Base-by-base conservation (phyloP, 2,888 invertebrate genomes). In the Cactoblastis cactorum region DNA sequence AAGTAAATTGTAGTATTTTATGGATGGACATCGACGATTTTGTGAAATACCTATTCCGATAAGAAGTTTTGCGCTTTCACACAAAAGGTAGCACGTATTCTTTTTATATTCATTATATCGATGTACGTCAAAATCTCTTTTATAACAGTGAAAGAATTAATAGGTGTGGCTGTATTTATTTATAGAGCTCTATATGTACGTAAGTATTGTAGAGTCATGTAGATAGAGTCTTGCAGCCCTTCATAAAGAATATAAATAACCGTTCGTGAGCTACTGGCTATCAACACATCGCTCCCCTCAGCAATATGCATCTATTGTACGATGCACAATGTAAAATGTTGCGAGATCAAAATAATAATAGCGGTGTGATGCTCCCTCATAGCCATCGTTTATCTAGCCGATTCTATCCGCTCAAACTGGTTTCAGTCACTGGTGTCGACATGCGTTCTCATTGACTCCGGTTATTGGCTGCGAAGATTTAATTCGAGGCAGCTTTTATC, bases 391-490 rank as follows among this genome's bases (percentile, higher is more conserved):
- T 56, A 58, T 65, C 72, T 69, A 74, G 65, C 56, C 57, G 62
- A 56, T 57, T 65, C 72, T 69, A 73, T 64, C 56, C 57, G 62
- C 56, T 56, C 59, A 61, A 73, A 78, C 73, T 71, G 69, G 74
- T 75, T 76, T 57, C 45, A 51, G 61, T 62, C 62, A 53, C 48
- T 43, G 43, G 69, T 71, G 72, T 67, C 61, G 71, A 74, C 68
- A 76, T 57, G 54, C 57, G 49, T 41, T 47, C 46, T 32, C 32
- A 43, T 39, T 39, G 34, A 39, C 15, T 39, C 49, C 53, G 50
- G 45, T 52, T 49, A 53, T 45, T 53, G 47, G 43, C 28, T 41
- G 19, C 45, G 34, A 58, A 63, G 61, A 63, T 60, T 58, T 55
- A 57, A 62, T 63, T 50, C n/a, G n/a, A n/a, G n/a, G 28, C 28